phyloP scores from a whole-genome alignment of 2,888 invertebrate species.

The Scaptodrosophila latifasciaeformis region DNA sequence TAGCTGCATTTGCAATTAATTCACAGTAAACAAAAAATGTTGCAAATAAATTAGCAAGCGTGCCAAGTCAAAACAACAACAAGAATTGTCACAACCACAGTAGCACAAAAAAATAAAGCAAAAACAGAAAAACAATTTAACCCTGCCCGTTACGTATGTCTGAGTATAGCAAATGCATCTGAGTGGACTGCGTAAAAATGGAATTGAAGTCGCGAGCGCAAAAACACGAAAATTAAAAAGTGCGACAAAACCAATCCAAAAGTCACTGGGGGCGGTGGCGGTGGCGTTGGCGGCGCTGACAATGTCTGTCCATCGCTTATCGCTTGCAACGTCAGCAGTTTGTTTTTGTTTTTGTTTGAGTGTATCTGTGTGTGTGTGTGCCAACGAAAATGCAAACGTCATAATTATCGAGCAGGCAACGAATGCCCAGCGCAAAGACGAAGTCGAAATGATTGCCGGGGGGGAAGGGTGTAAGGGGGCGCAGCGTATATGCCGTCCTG shows the following conservation, averaged over 20 bases:
- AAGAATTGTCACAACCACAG: constrained; percentile 24
- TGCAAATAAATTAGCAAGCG: constrained; percentile 66
- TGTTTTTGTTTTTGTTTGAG: constrained; percentile 2
- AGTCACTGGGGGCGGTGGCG: background rate
- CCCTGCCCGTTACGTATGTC: too few species aligned
- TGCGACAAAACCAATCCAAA: constrained; percentile 39
- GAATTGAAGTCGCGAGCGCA: constrained; percentile 52
- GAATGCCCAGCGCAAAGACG: too few species aligned
- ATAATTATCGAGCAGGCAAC: too few species aligned
- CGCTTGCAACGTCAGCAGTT: constrained; percentile 36
- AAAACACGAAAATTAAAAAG: constrained; percentile 52
- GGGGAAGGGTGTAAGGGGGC: too few species aligned
- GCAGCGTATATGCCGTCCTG: too few species aligned
- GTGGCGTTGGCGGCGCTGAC: constrained; percentile 35
- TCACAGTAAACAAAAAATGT: constrained; percentile 67
- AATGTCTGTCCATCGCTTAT: background rate
- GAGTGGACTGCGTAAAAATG: constrained; percentile 39
- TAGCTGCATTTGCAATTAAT: constrained; percentile 64
- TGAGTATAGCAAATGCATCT: constrained; percentile 23
- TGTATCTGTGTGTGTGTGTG: background rate
- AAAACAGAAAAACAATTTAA: constrained; percentile 25
- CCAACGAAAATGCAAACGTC: background rate
- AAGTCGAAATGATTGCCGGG: too few species aligned
- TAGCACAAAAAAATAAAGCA: constrained; percentile 13
- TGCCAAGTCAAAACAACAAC: constrained; percentile 17